These are phyloP conservation scores for Cettia cetti DNA, from an alignment of 2,113 vertebrate genomes.

Conservation along the genomic window DNA sequence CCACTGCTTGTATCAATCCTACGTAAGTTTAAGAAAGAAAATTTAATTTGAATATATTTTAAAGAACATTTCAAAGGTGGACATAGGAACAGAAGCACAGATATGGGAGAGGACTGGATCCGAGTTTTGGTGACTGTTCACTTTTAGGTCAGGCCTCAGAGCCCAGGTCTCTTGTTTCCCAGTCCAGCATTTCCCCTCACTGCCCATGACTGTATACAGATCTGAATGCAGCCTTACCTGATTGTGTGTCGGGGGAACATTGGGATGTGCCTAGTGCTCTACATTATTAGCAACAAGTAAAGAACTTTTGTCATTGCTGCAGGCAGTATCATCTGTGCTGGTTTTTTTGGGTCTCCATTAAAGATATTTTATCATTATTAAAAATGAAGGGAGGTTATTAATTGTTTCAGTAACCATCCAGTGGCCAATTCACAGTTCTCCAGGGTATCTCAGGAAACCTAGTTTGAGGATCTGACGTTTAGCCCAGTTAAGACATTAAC, in stretches of 20 bases:
- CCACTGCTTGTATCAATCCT: not conserved
- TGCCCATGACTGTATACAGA: not conserved
- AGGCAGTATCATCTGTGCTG: not conserved
- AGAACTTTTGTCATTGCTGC: constrained; percentile 6
- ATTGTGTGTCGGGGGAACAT: accelerated
- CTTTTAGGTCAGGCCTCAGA: not conserved
- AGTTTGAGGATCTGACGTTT: not conserved
- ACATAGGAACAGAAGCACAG: not conserved
- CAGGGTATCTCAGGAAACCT: not conserved
- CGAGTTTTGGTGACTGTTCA: accelerated
- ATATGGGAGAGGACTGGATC: not conserved
- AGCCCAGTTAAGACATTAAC: not conserved
- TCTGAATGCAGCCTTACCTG: not conserved
- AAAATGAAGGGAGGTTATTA: not conserved
- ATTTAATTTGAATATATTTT: not conserved
- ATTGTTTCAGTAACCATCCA: not conserved
- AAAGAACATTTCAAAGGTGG: not conserved
- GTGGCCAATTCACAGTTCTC: not conserved
- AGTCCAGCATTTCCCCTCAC: not conserved
- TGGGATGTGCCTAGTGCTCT: not conserved
- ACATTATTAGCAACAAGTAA: not conserved
- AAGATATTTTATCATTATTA: not conserved
- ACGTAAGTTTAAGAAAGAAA: not conserved
- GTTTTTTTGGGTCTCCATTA: not conserved
- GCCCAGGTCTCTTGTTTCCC: not conserved